phyloP scores from a whole-genome alignment of 2,797 vertebrate species.

The Gallinago stenura region DNA sequence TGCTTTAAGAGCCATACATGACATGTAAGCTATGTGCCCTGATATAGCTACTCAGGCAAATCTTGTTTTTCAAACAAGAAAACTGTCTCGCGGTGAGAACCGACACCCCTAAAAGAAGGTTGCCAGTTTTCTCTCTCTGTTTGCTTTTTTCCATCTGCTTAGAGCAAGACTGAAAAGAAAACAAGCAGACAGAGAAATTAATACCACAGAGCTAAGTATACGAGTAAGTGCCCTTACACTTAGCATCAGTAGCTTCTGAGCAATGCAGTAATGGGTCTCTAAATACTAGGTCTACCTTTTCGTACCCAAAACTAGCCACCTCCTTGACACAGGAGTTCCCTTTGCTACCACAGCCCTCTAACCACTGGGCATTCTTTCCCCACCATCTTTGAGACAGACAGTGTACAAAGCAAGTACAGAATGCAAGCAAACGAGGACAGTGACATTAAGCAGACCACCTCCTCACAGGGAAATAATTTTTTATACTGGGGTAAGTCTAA shows the following conservation, averaged over 20 bases:
- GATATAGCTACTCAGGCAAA: not conserved
- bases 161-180: not conserved
- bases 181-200: not conserved
- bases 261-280: not conserved
- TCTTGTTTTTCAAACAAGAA: not conserved
- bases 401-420: not conserved
- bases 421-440: not conserved
- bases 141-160: not conserved
- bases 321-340: not conserved
- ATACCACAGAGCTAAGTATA: not conserved
- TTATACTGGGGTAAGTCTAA: not conserved
- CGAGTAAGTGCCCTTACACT: not conserved
- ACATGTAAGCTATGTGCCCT: not conserved
- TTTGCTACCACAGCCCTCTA: not conserved
- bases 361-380: not conserved
- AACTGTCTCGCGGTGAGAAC: not conserved
- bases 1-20: not conserved
- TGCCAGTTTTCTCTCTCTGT: not conserved
- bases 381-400: not conserved
- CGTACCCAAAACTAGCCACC: not conserved
- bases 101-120: not conserved
- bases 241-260: not conserved
- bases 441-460: conserved; percentile 31
- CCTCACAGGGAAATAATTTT: not conserved
- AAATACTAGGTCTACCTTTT: not conserved